These are phyloP conservation scores for Coenobita brevimanus DNA, from an alignment of 1,140 invertebrate genomes.

Conservation along the genomic window DNA sequence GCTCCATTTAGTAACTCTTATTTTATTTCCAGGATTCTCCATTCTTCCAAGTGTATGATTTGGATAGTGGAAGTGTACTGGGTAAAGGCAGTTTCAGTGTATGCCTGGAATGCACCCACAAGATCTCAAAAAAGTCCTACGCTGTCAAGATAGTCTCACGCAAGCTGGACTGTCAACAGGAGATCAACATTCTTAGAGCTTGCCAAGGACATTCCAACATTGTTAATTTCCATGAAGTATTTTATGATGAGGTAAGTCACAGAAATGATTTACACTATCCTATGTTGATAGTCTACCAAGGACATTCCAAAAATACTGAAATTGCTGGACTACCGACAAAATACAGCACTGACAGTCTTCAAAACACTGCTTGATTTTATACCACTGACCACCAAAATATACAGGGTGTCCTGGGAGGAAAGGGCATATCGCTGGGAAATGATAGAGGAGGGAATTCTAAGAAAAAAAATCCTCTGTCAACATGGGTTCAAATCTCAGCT, in stretches of 20 bases:
- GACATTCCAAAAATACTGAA: too few species aligned
- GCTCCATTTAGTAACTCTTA: conserved; percentile 69
- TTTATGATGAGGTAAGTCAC: conserved; percentile 80
- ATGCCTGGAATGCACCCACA: conserved; percentile 87
- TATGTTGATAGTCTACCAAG: too few species aligned
- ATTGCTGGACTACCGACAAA: too few species aligned
- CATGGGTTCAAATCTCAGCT: too few species aligned
- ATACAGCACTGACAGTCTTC: too few species aligned
- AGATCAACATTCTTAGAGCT: conserved; percentile 84
- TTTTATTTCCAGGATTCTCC: conserved; percentile 81
- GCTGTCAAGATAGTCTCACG: conserved; percentile 94
- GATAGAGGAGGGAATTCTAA: too few species aligned
- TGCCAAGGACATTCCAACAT: conserved; percentile 93
- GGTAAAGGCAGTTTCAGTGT: conserved; percentile 94
- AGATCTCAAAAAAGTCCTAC: conserved; percentile 81
- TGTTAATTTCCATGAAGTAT: conserved; percentile 87
- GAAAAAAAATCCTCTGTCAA: too few species aligned
- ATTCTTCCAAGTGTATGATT: conserved; percentile 90
- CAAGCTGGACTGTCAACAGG: conserved; percentile 83
- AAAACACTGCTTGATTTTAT: too few species aligned
- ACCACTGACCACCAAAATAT: too few species aligned
- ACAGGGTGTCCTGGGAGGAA: too few species aligned
- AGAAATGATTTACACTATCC: too few species aligned
- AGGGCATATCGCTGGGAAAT: too few species aligned
- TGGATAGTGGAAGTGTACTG: conserved; percentile 81